Conservation (phyloP, 2,797 vertebrate species). For the Spondyliosoma cantharus region DNA sequence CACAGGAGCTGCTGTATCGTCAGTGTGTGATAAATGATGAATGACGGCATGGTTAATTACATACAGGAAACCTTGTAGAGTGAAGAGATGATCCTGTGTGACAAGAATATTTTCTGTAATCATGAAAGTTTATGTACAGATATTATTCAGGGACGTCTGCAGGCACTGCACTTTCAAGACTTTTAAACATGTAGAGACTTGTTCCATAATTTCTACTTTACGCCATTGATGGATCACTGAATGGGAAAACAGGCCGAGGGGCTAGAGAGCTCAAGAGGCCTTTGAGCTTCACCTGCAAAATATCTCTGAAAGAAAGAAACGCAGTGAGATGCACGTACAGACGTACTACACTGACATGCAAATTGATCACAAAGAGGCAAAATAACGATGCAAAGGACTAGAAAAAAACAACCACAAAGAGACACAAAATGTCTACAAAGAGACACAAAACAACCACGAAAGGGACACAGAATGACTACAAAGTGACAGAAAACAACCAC, state of each 20-base stretch:
- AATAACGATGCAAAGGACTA: neutral
- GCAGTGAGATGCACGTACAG: no score
- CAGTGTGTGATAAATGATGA: slow-evolving; percentile 46
- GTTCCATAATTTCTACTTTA: neutral
- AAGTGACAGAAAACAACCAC: neutral
- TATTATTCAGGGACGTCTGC: slow-evolving; percentile 1
- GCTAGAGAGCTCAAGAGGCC: neutral
- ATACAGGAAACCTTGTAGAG: slow-evolving; percentile 17
- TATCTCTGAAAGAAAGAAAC: neutral
- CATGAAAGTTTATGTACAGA: slow-evolving; percentile 4
- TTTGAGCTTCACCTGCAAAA: neutral
- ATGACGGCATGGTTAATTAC: slow-evolving; percentile 40
- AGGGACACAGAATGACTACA: accelerated
- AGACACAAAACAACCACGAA: neutral
- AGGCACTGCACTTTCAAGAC: neutral
- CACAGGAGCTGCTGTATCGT: slow-evolving; percentile 12
- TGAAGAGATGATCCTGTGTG: slow-evolving; percentile 6
- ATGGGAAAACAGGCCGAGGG: neutral
- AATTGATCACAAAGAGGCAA: neutral
- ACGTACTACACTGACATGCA: neutral
- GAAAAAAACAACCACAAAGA: neutral
- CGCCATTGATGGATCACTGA: neutral
- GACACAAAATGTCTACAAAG: neutral
- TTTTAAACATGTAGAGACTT: neutral
- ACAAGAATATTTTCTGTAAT: slow-evolving; percentile 30